A percentile compares a stretch with the other conserved stretches of the same genome.
These are phyloP conservation scores for Origma solitaria DNA, from an alignment of 2,113 vertebrate genomes.

Conservation along the genomic window DNA sequence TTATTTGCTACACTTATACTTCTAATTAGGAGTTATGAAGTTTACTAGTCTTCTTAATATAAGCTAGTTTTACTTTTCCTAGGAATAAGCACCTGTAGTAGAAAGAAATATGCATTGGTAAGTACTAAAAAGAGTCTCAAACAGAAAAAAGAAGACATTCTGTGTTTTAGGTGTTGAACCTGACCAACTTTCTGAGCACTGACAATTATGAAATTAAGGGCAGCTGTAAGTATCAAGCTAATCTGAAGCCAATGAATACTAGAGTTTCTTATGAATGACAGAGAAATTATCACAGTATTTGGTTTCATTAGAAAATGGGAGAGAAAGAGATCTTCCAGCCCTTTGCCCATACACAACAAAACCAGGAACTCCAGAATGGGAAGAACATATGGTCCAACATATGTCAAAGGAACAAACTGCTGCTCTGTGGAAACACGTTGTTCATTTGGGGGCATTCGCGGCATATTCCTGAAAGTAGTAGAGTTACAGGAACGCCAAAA, in stretches of 20 bases:
- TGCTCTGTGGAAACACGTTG: not conserved
- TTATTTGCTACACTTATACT: not conserved
- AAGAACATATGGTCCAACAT: conserved; percentile 5
- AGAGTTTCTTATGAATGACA: not conserved
- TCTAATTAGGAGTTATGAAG: not conserved
- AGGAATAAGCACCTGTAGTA: not conserved
- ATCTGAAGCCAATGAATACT: not conserved
- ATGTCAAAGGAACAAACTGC: not conserved
- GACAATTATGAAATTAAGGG: not conserved
- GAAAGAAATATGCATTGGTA: not conserved
- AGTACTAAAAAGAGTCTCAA: not conserved
- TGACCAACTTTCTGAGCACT: not conserved
- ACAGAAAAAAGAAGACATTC: not conserved
- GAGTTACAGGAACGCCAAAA: not conserved
- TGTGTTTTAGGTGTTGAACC: not conserved
- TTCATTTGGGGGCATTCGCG: not conserved
- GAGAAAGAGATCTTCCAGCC: not conserved
- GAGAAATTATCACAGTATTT: not conserved
- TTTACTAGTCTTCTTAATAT: not conserved
- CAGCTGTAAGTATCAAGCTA: not conserved
- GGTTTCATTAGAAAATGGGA: not conserved
- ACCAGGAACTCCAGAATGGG: not conserved
- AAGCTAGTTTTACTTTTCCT: not conserved
- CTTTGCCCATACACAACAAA: not conserved
- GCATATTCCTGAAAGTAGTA: not conserved